Evolutionary conservation across 2,113 vertebrate species (phyloP).

Genomic region (Phalacrocorax pelagicus): DNA sequence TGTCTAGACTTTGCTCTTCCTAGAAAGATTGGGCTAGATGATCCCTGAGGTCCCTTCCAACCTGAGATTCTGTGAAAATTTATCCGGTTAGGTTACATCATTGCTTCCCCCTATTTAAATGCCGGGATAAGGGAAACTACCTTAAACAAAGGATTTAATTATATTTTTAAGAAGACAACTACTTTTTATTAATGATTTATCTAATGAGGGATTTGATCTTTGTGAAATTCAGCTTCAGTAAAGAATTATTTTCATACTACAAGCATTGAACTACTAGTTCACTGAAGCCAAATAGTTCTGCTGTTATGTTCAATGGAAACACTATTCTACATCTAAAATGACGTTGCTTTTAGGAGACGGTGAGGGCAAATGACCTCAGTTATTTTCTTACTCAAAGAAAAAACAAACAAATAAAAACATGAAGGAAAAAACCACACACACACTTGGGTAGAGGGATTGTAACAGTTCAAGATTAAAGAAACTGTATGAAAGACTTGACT

Average conservation of each 20-base stretch:
- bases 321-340: neutral
- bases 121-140: neutral
- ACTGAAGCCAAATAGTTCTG: neutral
- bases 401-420: neutral
- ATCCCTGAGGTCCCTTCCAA: no score
- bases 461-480: neutral
- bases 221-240: neutral
- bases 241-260: neutral
- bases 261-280: neutral
- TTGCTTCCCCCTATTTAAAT: neutral
- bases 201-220: neutral
- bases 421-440: no score
- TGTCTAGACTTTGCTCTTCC: no score
- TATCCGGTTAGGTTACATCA: neutral
- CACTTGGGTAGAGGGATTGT: neutral
- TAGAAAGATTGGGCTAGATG: no score
- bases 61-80: neutral
- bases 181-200: neutral
- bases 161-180: neutral
- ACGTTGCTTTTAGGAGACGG: neutral
- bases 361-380: neutral
- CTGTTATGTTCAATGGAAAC: neutral
- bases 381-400: neutral
- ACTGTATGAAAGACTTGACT: neutral
- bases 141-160: neutral